A percentile compares a stretch with the other conserved stretches of the same genome.
Conservation (phyloP, 2,888 invertebrate species). For the Acleris literana region DNA sequence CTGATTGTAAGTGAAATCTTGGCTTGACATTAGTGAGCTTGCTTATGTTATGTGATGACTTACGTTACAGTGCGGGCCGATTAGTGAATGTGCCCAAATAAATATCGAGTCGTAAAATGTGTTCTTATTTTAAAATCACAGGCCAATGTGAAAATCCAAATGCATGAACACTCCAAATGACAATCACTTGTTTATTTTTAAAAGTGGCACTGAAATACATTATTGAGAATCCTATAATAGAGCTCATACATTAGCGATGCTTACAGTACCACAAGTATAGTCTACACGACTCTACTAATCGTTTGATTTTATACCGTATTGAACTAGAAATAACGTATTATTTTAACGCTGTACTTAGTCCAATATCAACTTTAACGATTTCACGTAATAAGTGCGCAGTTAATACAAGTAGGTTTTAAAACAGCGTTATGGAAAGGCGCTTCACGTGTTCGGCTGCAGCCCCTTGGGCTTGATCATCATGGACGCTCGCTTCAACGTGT, state of each 20-base stretch:
- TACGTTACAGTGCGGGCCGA: too few species aligned
- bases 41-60: too few species aligned
- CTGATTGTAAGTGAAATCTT: slow-evolving; percentile 54
- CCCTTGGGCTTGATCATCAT: slow-evolving; percentile 96
- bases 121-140: slow-evolving; percentile 44
- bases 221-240: slow-evolving; percentile 11
- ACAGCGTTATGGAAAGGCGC: slow-evolving; percentile 22
- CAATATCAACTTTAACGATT: slow-evolving; percentile 12
- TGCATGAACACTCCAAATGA: too few species aligned
- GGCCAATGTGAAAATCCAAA: slow-evolving; percentile 28
- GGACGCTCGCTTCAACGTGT: slow-evolving; percentile 93
- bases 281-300: slow-evolving; percentile 19
- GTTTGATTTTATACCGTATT: slow-evolving; percentile 6
- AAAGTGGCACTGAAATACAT: slow-evolving; percentile 25
- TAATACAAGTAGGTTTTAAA: slow-evolving; percentile 15
- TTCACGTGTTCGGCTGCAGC: slow-evolving; percentile 79
- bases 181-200: slow-evolving; percentile 6
- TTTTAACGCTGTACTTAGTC: slow-evolving; percentile 7
- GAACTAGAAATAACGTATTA: neutral
- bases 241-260: slow-evolving; percentile 16
- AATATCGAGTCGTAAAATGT: slow-evolving; percentile 4
- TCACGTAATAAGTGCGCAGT: slow-evolving; percentile 10
- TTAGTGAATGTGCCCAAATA: too few species aligned
- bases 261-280: slow-evolving; percentile 22
- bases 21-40: too few species aligned